phyloP scores from a whole-genome alignment of 2,888 invertebrate genomes.

The Oscheius onirici region DNA sequence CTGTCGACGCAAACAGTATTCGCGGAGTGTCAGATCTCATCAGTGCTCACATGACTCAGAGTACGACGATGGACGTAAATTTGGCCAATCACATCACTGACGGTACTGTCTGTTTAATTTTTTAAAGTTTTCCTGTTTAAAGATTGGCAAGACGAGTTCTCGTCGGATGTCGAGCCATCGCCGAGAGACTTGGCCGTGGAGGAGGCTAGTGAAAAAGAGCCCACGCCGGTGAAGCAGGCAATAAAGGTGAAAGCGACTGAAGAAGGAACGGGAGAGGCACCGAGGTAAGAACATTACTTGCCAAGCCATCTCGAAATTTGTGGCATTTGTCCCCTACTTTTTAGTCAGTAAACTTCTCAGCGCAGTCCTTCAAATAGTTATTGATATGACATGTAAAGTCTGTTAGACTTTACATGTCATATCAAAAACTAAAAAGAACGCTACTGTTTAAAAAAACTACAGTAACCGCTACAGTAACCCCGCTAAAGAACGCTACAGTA shows the following conservation, averaged over 20 bases:
- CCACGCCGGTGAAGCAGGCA: conserved; percentile 3
- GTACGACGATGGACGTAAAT: conserved; percentile 70
- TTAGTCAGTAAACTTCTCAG: too few relatives aligned
- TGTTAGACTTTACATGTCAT: too few relatives aligned
- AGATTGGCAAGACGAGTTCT: conserved; percentile 71
- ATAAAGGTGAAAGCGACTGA: background rate
- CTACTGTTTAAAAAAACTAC: too few relatives aligned
- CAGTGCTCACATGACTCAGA: conserved; percentile 70
- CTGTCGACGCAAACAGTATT: conserved; percentile 67
- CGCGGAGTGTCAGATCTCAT: conserved; percentile 71
- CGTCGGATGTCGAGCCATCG: conserved; percentile 57
- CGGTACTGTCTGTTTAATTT: conserved; percentile 44
- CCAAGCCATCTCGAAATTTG: too few relatives aligned
- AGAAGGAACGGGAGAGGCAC: background rate
- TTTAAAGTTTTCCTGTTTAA: conserved; percentile 2
- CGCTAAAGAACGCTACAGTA: too few relatives aligned
- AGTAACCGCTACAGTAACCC: too few relatives aligned
- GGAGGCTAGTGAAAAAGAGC: conserved; percentile 9
- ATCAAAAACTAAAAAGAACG: too few relatives aligned
- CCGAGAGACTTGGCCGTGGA: conserved; percentile 46
- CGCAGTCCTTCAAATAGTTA: too few relatives aligned
- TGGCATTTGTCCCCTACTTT: too few relatives aligned
- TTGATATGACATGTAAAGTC: too few relatives aligned
- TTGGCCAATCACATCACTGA: conserved; percentile 70
- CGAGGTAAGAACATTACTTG: background rate